Percentiles rank a stretch among this genome's conserved stretches.
These are phyloP conservation scores for Xyrichtys novacula DNA, from an alignment of 2,797 vertebrate species.

Conservation along the genomic window DNA sequence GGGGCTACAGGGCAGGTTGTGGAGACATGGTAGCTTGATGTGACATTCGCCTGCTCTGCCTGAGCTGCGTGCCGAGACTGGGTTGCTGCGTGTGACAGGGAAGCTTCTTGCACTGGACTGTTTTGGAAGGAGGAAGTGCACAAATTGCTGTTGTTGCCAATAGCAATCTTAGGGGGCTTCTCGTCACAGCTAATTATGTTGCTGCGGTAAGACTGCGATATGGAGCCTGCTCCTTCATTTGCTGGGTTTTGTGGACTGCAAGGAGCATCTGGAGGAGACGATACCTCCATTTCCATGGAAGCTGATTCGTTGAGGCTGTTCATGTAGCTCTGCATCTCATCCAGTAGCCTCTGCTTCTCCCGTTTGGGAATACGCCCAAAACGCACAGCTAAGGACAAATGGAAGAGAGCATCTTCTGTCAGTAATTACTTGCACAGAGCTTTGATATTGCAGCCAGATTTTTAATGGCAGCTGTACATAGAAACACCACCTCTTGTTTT, in stretches of 20 bases:
- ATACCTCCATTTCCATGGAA: conserved; percentile 82
- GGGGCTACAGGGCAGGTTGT: conserved; percentile 57
- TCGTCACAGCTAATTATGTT: conserved; percentile 74
- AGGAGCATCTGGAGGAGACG: conserved; percentile 65
- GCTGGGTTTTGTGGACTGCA: conserved; percentile 76
- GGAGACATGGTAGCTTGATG: conserved; percentile 63
- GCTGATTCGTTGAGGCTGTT: conserved; percentile 85
- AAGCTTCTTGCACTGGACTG: conserved; percentile 53
- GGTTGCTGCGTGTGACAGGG: conserved; percentile 18
- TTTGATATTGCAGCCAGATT: neutral
- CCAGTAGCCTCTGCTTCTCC: conserved; percentile 88
- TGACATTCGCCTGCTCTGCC: conserved; percentile 60
- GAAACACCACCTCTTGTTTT: neutral
- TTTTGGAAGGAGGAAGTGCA: conserved; percentile 64
- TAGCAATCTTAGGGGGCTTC: conserved; percentile 77
- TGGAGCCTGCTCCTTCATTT: conserved; percentile 59
- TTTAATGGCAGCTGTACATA: conserved; percentile 17
- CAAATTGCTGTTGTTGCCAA: conserved; percentile 60
- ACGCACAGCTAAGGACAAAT: conserved; percentile 82
- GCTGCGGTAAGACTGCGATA: conserved; percentile 77
- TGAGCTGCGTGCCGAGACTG: conserved; percentile 63
- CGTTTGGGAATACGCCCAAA: conserved; percentile 89
- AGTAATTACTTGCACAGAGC: conserved; percentile 21
- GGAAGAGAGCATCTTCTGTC: conserved; percentile 41
- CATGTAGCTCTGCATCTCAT: conserved; percentile 90